phyloP scores from a whole-genome alignment of 2,113 vertebrate genomes.

The Panurus biarmicus region DNA sequence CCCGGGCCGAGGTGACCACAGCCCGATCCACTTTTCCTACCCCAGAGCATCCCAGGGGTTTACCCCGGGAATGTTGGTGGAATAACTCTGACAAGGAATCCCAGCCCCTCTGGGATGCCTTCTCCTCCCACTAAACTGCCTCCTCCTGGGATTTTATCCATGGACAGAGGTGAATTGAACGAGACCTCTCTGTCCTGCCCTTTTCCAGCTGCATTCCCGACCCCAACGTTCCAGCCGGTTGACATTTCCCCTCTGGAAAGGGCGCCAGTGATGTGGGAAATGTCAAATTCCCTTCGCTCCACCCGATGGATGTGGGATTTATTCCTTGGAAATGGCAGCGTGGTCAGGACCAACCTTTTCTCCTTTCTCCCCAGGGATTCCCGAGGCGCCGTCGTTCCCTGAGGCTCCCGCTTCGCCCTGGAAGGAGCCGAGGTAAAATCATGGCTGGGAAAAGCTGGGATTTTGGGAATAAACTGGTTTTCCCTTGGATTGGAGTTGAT shows the following conservation, averaged over 20 bases:
- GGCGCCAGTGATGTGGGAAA: background rate
- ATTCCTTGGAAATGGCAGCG: background rate
- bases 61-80: background rate
- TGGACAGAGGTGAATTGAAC: background rate
- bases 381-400: conserved; percentile 67
- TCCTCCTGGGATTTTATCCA: background rate
- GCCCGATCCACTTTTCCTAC: background rate
- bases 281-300: background rate
- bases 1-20: background rate
- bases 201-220: background rate
- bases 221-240: background rate
- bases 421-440: background rate
- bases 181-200: background rate
- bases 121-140: too few species aligned
- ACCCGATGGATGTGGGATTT: background rate
- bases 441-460: background rate
- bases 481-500: background rate
- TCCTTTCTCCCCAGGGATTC: conserved; percentile 76
- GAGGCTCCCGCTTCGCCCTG: conserved; percentile 77
- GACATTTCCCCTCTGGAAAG: conserved; percentile 3
- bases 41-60: background rate
- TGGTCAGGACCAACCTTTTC: conserved; percentile 70
- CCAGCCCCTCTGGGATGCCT: background rate
- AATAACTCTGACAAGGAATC: background rate
- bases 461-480: background rate